phyloP scores from a whole-genome alignment of 2,797 vertebrate species.

The Catharus ustulatus region DNA sequence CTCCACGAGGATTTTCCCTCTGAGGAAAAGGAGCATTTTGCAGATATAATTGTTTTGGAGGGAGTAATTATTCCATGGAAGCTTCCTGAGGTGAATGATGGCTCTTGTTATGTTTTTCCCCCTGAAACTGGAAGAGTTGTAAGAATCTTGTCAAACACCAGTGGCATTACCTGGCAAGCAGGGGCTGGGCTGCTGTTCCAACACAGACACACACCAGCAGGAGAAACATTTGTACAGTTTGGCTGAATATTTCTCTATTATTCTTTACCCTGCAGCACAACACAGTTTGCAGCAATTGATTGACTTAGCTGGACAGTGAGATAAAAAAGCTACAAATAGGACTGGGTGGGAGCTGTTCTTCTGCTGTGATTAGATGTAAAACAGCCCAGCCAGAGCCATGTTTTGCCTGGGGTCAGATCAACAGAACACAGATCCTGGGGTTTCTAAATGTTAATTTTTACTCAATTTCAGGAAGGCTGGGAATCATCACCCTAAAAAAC shows the following conservation, averaged over 20 bases:
- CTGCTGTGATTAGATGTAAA: constrained; percentile 50
- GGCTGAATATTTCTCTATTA: constrained; percentile 11
- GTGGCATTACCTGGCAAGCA: neutral
- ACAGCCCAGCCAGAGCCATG: neutral
- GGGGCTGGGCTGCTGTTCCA: neutral
- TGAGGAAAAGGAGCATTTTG: constrained; percentile 41
- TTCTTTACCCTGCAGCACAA: constrained; percentile 47
- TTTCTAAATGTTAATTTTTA: constrained; percentile 24
- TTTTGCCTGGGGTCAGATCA: constrained; percentile 50
- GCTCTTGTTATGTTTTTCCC: neutral
- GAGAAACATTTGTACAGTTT: neutral
- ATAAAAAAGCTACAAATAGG: constrained; percentile 55
- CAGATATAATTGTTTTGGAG: constrained; percentile 53
- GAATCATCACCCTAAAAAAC: neutral
- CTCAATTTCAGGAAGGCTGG: neutral
- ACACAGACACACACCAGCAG: neutral
- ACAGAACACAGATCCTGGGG: neutral
- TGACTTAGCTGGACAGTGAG: constrained; percentile 49
- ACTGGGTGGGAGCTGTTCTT: neutral
- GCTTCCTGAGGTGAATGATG: neutral
- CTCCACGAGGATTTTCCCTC: constrained; percentile 33
- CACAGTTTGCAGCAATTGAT: constrained; percentile 53
- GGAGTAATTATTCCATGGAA: neutral
- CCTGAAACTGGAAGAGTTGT: neutral
- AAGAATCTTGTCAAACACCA: neutral